Base-by-base conservation (phyloP, 2,797 vertebrate genomes). In the Eremophila alpestris region DNA sequence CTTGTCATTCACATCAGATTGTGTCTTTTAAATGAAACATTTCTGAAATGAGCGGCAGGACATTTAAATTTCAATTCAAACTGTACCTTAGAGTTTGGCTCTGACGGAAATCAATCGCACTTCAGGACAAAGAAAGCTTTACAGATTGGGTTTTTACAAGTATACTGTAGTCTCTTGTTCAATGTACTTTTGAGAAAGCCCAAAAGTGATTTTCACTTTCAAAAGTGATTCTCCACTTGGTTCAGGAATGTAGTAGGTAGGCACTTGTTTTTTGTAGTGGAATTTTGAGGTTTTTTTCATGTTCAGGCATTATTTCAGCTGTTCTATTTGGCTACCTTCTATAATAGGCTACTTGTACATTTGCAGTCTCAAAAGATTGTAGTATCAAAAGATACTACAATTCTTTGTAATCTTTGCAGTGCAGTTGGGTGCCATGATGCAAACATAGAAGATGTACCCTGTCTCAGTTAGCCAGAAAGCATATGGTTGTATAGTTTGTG, bases 1-100 rank as follows among this genome's bases (percentile, higher is more conserved):
- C 55, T 65, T 97, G 95, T 93, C 94, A 93, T 96, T 88, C 93
- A 76, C 89, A 93, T 96, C 29, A 55, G 87, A 87, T 92, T 86
- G 70, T 73, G 63, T 95, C 79, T 90, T 90, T 77, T 73, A 88
- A 92, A 93, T 59, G 67, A 60, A 83, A 41, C 89, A 81, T 90
- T 96, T 88, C 87, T 94, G 87, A 95, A 94, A 86, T 60, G 89
- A 96, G 83, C 60, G 69, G 79, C 79, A 88, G 82, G 65, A 81
- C 29, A 43, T 52, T 74, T 7, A 78, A 59, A 69, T 86, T 94
- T 94, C 79, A 92, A 21, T 82, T 89, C 55, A 34, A 83, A 73
- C 29, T 55, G 58, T 40, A 89, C 62, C 63, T 86, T 59, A 41
- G 70, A 84, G 41, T 74, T 32, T 48, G 58, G 18, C 23, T 81